phyloP scores from a whole-genome alignment of 2,113 vertebrate genomes.

The Entomyzon cyanotis region DNA sequence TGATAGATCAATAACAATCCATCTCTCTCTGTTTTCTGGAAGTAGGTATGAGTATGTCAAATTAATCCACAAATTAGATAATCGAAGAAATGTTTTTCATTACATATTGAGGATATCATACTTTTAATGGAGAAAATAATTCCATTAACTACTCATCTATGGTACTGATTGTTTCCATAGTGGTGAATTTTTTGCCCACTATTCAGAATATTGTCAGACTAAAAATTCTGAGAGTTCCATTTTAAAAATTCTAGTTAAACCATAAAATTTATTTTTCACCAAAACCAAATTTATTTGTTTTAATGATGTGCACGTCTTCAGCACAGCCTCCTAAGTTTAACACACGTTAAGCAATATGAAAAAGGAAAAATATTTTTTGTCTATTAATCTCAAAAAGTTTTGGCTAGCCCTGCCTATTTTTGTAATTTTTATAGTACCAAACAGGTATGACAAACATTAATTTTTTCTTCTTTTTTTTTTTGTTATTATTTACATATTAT shows the following conservation, averaged over 20 bases:
- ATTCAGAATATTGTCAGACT: not conserved
- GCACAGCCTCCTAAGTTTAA: not conserved
- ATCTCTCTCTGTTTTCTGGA: not conserved
- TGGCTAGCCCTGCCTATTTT: not conserved
- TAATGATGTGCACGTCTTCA: not conserved
- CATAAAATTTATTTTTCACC: not conserved
- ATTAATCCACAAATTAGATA: not conserved
- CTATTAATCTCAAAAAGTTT: not conserved
- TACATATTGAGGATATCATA: not conserved
- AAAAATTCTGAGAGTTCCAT: not conserved
- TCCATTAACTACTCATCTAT: not conserved
- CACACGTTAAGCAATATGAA: not conserved
- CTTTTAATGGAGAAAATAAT: not conserved
- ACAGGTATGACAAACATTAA: not conserved
- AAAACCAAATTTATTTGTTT: not conserved
- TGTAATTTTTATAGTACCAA: not conserved
- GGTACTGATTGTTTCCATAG: not conserved
- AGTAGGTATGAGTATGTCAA: not conserved
- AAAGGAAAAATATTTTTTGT: not conserved
- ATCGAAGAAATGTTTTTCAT: not conserved
- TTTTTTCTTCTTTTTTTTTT: not conserved
- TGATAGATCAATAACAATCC: not conserved
- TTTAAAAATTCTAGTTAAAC: not conserved
- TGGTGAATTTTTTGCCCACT: not conserved
- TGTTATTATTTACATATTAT: not conserved